Evolutionary conservation across 30 jellyfish, hydroid and myxozoan genomes (phyloP).

Genomic region (Hydra vulgaris): DNA sequence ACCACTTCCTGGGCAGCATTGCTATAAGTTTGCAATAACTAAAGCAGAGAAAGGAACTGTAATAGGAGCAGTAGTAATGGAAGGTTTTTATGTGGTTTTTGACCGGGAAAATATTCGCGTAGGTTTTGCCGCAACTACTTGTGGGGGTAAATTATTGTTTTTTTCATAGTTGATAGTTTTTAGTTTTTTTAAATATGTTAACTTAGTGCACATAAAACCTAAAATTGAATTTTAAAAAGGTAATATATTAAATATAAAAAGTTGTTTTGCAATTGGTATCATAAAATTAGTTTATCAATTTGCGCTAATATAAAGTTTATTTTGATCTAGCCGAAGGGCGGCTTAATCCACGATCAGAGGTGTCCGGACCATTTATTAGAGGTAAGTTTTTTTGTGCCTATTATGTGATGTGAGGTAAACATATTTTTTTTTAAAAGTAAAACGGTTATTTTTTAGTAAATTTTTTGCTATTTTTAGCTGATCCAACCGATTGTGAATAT

Average conservation of each 20-base stretch:
- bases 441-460: background rate
- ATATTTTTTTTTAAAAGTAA: too few species aligned
- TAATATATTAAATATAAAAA: too few species aligned
- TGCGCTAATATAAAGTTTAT: too few species aligned
- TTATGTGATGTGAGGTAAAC: too few species aligned
- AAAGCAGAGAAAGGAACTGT: constrained; percentile 98
- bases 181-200: too few species aligned
- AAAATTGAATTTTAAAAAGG: too few species aligned
- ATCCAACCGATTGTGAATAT: constrained; percentile 95
- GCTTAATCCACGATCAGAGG: constrained; percentile 93
- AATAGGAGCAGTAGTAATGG: constrained; percentile 99
- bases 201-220: too few species aligned
- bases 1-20: constrained; percentile 95
- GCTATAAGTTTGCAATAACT: constrained; percentile 97
- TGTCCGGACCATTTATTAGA: constrained; percentile 86
- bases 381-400: constrained; percentile 33
- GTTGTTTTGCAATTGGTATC: too few species aligned
- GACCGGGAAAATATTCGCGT: constrained; percentile 97
- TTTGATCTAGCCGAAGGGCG: constrained; percentile 99
- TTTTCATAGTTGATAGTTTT: too few species aligned
- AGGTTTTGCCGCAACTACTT: constrained; percentile 98
- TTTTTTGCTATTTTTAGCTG: constrained; percentile 44
- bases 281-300: too few species aligned
- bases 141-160: constrained; percentile 81
- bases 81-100: constrained; percentile 97